Base-by-base conservation (phyloP, 2,113 vertebrate species). In the Pavo muticus region DNA sequence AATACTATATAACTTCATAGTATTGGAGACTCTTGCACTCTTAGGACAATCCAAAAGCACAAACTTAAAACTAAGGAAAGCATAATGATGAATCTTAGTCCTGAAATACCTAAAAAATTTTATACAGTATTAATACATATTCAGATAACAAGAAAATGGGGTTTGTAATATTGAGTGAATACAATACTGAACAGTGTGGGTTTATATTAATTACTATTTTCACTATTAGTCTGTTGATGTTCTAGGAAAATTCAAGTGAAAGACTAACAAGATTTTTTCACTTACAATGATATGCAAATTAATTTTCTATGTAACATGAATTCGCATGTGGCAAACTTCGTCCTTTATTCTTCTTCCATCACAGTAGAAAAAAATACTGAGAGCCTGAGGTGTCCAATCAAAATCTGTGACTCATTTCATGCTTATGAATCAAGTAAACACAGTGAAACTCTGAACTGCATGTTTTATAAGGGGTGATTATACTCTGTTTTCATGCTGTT, bases 131-230 rank as follows among this genome's bases (percentile, higher is more conserved):
- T 40, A 73, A 90, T 70, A 56, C 6, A 42, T 3, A 63, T 9
- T 25, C 6, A 85, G 25, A 37, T 50, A 29, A 73, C 50, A 91
- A 63, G 23, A 56, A 81, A 87, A 73, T 29, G 0, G 0, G 37
- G 67, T 60, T 84, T 47, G 63, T 35, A 59, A 70, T 85, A 42
- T 47, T 84, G 25, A 19, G 71, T 83, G 42, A 71, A 84, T 61
- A 30, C 7, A 76, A 44, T 2, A 2, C 5, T 77, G 75, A 91
- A 60, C 7, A 61, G 6, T 42, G 5, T 56, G 67, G 64, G 54
- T 29, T 83, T 93, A 79, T 76, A 83, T 54, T 91, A 91, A 68
- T 79, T 85, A 82, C 69, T 83, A 39, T 91, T 90, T 94, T 95
- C 65, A 60, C 52, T 30, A 68, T 70, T 90, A 88, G 59, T 67